phyloP scores from a whole-genome alignment of 2,113 vertebrate genomes.

The Prolemur simus region DNA sequence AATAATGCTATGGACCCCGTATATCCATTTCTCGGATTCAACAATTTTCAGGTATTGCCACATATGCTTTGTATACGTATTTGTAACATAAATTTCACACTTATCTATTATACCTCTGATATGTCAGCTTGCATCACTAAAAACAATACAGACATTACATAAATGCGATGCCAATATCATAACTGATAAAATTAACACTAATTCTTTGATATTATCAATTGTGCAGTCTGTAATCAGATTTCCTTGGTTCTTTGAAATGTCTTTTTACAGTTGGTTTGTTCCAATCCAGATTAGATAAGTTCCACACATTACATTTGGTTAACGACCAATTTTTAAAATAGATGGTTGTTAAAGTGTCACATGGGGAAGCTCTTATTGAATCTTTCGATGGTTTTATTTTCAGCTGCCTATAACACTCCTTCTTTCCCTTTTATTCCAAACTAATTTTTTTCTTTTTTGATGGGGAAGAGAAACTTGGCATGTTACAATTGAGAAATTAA shows the following conservation, averaged over 20 bases:
- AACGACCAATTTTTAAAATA: conserved; percentile 52
- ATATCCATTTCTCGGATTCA: neutral
- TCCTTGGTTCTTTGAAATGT: conserved; percentile 27
- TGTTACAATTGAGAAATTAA: conserved; percentile 24
- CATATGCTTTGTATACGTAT: neutral
- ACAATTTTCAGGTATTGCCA: neutral
- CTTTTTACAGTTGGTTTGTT: conserved; percentile 54
- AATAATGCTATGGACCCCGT: neutral
- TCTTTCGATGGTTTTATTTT: conserved; percentile 20
- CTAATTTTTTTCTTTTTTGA: neutral
- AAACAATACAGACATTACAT: neutral
- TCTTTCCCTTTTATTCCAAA: neutral
- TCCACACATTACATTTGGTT: conserved; percentile 14
- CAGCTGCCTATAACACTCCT: neutral
- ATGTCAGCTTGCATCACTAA: neutral
- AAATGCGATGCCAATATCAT: neutral
- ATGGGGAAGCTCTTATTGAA: neutral
- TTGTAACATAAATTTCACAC: neutral
- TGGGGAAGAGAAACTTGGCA: neutral
- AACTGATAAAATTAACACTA: conserved; percentile 30
- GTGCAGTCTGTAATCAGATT: conserved; percentile 31
- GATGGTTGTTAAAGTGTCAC: conserved; percentile 24
- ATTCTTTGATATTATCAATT: conserved; percentile 38
- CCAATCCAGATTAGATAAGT: conserved; percentile 8
- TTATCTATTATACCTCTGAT: neutral